Base-by-base conservation (phyloP, 2,888 invertebrate species). In the Netelia fuscicornis region DNA sequence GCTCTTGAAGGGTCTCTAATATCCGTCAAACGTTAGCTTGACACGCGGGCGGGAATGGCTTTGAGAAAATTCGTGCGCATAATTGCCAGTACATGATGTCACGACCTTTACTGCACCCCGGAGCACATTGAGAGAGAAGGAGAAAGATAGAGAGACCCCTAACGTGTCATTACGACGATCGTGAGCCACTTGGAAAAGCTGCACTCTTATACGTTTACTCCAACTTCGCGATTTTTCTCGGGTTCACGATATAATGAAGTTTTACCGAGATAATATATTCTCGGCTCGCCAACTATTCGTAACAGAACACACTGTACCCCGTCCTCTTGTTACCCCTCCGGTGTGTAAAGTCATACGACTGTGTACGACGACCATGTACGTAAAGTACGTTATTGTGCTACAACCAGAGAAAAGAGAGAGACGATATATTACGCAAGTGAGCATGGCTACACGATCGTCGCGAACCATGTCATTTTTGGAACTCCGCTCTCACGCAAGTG, bases 391-490 rank as follows among this genome's bases (percentile, higher is more conserved):
- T 79, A 65, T 72, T 79, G 79, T 65, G 64, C 25, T 52, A 37
- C 37, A 72, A 72, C 23, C 71, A 54, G 37, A 62, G 37, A 20
- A 65, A 17, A 65, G 20, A 65, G 23, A 30, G 62, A 81, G 30
- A 71, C 11, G 70, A 64, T 77, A 58, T 72, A 78, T 86, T 86
- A 87, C 81, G 87, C 86, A 87, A 87, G 83, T 74, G 56, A 79
- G 78, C 71, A 76, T 76, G 67, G 83, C 84, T 74, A 84, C 75
- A 86, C 75, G 67, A 83, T 81, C 78, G 74, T 65, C 90, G 89
- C 90, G 86, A 92, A 93, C 90, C 92, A 90, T 93, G 90, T 93
- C 92, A 93, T 93, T 93, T 93, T 93, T 93, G 93, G 93, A 91
- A 88, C 89, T 90, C 89, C 89, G 90, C 91, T 92, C 92, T 91